These are phyloP conservation scores for Scolopax bukidnonensis DNA, from an alignment of 2,797 vertebrate species.

Conservation along the genomic window DNA sequence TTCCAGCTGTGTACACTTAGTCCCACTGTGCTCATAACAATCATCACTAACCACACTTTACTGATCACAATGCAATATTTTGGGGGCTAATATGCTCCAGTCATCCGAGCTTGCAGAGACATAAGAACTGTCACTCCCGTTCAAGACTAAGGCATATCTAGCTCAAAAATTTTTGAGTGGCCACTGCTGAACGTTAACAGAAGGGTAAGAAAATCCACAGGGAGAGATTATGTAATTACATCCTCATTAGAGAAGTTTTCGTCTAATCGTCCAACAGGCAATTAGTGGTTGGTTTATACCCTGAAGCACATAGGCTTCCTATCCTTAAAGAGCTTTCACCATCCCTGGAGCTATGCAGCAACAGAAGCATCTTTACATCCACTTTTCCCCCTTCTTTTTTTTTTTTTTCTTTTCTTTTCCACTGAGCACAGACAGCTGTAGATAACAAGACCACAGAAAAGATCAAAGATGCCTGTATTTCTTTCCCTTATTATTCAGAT, in stretches of 20 bases:
- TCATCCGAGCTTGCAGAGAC: neutral
- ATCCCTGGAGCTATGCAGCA: neutral
- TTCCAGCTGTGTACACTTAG: neutral
- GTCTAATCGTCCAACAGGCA: neutral
- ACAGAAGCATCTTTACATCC: neutral
- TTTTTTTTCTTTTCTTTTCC: neutral
- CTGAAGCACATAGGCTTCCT: neutral
- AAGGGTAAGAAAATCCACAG: neutral
- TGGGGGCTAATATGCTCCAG: neutral
- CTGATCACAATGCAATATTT: neutral
- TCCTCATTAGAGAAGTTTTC: slow-evolving; percentile 2
- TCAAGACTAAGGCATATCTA: neutral
- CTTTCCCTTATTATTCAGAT: neutral
- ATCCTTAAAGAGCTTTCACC: neutral
- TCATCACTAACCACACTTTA: neutral
- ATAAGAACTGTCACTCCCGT: neutral
- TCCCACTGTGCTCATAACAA: neutral
- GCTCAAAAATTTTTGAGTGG: neutral
- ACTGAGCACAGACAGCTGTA: neutral
- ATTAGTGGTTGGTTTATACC: slow-evolving; percentile 22
- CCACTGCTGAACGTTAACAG: neutral
- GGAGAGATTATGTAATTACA: slow-evolving; percentile 16
- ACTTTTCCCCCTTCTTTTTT: neutral
- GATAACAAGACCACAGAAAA: neutral
- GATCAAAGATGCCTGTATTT: neutral